Percentiles rank a stretch among this genome's conserved stretches.
Evolutionary conservation across 2,113 vertebrate genomes (phyloP).

Genomic region (Trichomycterus rosablanca): DNA sequence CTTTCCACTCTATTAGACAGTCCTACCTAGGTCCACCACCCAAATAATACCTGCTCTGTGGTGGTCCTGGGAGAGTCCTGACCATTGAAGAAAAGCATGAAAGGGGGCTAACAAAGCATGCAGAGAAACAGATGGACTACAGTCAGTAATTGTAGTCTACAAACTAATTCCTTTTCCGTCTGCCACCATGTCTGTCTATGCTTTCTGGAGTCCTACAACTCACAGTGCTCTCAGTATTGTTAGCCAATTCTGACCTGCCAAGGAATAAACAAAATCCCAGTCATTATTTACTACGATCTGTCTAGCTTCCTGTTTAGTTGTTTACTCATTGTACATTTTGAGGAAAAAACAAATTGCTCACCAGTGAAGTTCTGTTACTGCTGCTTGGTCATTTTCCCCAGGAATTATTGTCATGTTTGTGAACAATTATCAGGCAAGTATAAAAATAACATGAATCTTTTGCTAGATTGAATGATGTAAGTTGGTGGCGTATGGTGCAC

Average conservation of each 20-base stretch:
- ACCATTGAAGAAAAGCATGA: no score
- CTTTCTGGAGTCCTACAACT: conserved; percentile 39
- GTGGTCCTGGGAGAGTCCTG: no score
- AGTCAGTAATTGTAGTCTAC: no score
- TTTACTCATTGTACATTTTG: conserved; percentile 34
- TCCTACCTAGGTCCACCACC: no score
- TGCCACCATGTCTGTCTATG: conserved; percentile 12
- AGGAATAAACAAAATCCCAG: conserved; percentile 31
- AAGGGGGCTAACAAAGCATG: no score
- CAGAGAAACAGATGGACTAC: no score
- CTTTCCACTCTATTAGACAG: no score
- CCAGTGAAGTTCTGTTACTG: conserved; percentile 34
- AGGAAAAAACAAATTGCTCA: conserved; percentile 40
- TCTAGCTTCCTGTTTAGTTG: conserved; percentile 50
- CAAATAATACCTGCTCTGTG: no score
- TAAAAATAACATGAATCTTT: not conserved
- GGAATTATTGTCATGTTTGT: no score
- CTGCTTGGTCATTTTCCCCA: no score
- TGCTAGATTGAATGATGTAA: conserved; percentile 16
- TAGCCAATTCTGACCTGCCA: conserved; percentile 40
- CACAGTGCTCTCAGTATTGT: conserved; percentile 53
- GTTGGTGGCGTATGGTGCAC: not conserved
- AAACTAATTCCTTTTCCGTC: conserved; percentile 14
- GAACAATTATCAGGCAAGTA: conserved; percentile 17
- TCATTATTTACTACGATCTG: conserved; percentile 49